phyloP scores from a whole-genome alignment of 53 echinoderm and acorn worm species.

The Echinarachnius parma region DNA sequence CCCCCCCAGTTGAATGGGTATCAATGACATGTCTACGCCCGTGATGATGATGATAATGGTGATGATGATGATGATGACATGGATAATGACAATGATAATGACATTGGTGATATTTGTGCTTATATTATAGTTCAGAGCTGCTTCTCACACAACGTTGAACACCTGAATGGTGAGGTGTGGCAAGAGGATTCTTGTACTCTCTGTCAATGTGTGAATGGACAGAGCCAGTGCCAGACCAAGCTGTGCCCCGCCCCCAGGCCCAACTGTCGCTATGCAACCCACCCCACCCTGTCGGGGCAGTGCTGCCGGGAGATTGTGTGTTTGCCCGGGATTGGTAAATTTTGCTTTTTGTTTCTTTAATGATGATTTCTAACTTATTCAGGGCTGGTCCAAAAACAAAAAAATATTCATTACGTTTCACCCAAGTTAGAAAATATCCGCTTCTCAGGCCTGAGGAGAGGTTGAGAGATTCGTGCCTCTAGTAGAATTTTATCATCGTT shows the following conservation, averaged over 20 bases:
- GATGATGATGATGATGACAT: slow-evolving; percentile 15
- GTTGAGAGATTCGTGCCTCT: too few relatives aligned
- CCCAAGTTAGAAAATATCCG: too few relatives aligned
- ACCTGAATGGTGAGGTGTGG: slow-evolving; percentile 52
- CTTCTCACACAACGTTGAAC: slow-evolving; percentile 24
- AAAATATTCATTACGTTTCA: too few relatives aligned
- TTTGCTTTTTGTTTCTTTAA: too few relatives aligned
- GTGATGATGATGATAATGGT: slow-evolving; percentile 19
- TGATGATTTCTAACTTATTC: too few relatives aligned
- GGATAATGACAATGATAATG: background rate
- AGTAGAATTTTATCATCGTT: too few relatives aligned
- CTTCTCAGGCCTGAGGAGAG: too few relatives aligned
- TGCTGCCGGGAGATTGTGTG: slow-evolving; percentile 54
- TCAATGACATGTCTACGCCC: too few relatives aligned
- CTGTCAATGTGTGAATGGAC: slow-evolving; percentile 41
- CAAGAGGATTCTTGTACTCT: slow-evolving; percentile 41
- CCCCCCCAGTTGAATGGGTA: too few relatives aligned
- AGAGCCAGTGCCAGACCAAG: slow-evolving; percentile 19
- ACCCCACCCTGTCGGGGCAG: slow-evolving; percentile 13
- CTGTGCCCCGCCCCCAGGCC: slow-evolving; percentile 33
- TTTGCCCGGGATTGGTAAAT: slow-evolving; percentile 3
- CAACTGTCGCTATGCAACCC: slow-evolving; percentile 23
- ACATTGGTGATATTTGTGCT: background rate
- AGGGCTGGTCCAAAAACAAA: too few relatives aligned
- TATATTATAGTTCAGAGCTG: slow-evolving; percentile 17